Evolutionary conservation across 2,888 invertebrate species (phyloP).

Genomic region (Drosophila neonasuta): DNA sequence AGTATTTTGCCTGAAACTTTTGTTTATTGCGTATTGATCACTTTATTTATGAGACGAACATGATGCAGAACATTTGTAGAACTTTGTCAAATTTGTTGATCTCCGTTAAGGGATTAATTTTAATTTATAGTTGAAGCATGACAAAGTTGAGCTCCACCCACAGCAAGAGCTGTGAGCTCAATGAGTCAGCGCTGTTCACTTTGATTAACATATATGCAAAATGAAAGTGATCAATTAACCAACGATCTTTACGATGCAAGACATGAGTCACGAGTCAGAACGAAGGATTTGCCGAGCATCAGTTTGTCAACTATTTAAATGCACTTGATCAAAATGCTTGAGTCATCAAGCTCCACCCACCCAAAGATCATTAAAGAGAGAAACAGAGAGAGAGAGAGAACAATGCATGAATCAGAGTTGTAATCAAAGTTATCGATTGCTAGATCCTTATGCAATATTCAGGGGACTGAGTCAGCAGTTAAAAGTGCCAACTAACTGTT

Average conservation of each 20-base stretch:
- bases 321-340: background rate
- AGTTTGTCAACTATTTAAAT: background rate
- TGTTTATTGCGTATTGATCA: no score
- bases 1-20: no score
- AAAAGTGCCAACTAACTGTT: background rate
- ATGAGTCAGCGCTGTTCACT: conserved; percentile 28
- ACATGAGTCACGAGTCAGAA: conserved; percentile 23
- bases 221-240: conserved; percentile 18
- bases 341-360: background rate
- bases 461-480: conserved; percentile 14
- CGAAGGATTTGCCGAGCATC: background rate
- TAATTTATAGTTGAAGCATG: background rate
- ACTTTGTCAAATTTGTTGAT: no score
- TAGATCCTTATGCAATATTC: conserved; percentile 21
- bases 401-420: background rate
- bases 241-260: conserved; percentile 12
- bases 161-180: background rate
- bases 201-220: conserved; percentile 18
- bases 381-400: background rate
- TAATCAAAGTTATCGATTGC: background rate
- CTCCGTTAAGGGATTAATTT: no score
- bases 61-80: no score
- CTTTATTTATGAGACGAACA: no score
- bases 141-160: conserved; percentile 9
- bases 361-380: background rate